These are phyloP conservation scores for Sphaeramia orbicularis DNA, from an alignment of 2,797 vertebrate species.

Conservation along the genomic window DNA sequence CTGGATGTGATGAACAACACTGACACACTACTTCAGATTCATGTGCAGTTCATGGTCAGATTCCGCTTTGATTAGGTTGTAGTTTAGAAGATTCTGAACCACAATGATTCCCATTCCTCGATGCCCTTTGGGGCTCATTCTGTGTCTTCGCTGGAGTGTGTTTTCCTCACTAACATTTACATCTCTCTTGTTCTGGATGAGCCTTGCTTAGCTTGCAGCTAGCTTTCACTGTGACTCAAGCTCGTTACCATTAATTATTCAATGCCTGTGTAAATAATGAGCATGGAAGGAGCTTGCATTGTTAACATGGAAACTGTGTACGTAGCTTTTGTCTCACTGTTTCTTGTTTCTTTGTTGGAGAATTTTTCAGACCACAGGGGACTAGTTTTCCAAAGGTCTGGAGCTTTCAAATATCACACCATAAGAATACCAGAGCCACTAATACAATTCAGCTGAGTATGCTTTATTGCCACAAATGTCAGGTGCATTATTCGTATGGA, in stretches of 20 bases:
- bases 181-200: slow-evolving; percentile 18
- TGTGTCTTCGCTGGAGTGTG: slow-evolving; percentile 2
- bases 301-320: slow-evolving; percentile 26
- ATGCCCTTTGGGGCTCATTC: slow-evolving; percentile 26
- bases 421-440: background rate
- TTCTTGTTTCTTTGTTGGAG: slow-evolving; percentile 22
- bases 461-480: no score
- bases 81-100: background rate
- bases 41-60: slow-evolving; percentile 10
- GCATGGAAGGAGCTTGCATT: slow-evolving; percentile 54
- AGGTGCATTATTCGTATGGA: no score
- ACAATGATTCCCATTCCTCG: background rate
- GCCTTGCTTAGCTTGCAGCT: slow-evolving; percentile 25
- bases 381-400: background rate
- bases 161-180: slow-evolving; percentile 24
- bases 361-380: slow-evolving; percentile 2
- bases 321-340: slow-evolving; percentile 16
- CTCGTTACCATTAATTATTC: slow-evolving; percentile 76
- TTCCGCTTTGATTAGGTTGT: slow-evolving; percentile 39
- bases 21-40: slow-evolving; percentile 11
- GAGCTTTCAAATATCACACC: slow-evolving; percentile 1
- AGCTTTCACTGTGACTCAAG: slow-evolving; percentile 37
- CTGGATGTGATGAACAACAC: background rate
- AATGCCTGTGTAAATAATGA: slow-evolving; percentile 61
- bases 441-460: no score